Conservation (phyloP, 2,888 invertebrate genomes). For the Seladonia tumulorum region DNA sequence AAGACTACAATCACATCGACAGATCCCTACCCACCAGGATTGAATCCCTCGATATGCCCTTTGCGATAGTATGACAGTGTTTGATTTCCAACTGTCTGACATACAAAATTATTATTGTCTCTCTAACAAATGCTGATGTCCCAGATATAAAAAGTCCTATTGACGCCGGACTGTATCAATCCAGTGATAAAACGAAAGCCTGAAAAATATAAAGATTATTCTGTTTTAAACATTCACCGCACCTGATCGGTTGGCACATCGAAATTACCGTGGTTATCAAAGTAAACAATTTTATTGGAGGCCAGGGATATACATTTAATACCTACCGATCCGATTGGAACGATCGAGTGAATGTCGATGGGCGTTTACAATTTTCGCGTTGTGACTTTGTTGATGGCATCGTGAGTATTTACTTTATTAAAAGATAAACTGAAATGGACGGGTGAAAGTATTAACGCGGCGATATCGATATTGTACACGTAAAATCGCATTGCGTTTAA, state of each 20-base stretch:
- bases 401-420: constrained; percentile 35
- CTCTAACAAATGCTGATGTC: background rate
- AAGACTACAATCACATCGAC: background rate
- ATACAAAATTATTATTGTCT: background rate
- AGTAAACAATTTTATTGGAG: background rate
- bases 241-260: background rate
- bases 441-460: constrained; percentile 31
- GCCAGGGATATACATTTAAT: background rate
- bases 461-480: constrained; percentile 22
- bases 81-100: background rate
- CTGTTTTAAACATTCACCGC: background rate
- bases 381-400: constrained; percentile 13
- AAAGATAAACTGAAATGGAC: constrained; percentile 31
- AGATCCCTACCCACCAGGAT: background rate
- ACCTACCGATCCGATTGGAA: background rate
- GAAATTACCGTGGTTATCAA: background rate
- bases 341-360: constrained; percentile 24
- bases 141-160: background rate
- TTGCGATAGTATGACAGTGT: background rate
- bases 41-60: background rate
- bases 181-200: background rate
- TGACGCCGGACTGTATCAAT: background rate
- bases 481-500: constrained; percentile 20
- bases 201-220: background rate
- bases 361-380: constrained; percentile 20